Evolutionary conservation across 2,113 vertebrate genomes (phyloP), one percentile per base, ranked within the genome.

Genomic region (Thunnus thynnus): DNA sequence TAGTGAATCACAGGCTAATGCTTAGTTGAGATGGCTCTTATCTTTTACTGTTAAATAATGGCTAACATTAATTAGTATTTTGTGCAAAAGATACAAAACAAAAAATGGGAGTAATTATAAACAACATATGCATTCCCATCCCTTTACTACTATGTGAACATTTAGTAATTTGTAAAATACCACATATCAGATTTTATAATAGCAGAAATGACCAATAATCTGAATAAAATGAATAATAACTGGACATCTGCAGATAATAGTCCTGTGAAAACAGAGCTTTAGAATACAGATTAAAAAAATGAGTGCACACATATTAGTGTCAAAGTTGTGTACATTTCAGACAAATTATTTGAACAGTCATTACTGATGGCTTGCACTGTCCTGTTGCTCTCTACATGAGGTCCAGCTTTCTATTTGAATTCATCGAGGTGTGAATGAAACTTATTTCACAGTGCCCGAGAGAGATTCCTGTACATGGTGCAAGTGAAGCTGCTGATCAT

Each of bases 41-140:
- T 55, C 48, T 64, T 54, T 16, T 20, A 47, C 17, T n/a, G 17
- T 25, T n/a, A 25, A 44, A 48, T 79, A 56, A 75, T 65, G 41
- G 22, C 18, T 25, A 13, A 11, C 3, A 47, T 65, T 30, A 17
- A 50, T 27, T 36, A 51, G 32, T 44, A 52, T 66, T 46, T 4
- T 13, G 52, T 18, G 9, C 30, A 20, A 41, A 54, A 52, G 16
- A 16, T 30, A 48, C 32, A 25, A 9, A 14, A 51, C 11, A 55
- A 57, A 57, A 57, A 25, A 54, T 22, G 2, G 6, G 36, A 41
- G 6, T 7, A 7, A 41, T 41, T 41, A 41, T 22, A 32, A 32
- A 60, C 18, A 44, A 16, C n/a, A 48, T 47, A 48, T 17, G 3
- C 20, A 11, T 2, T 27, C 13, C 22, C 7, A 41, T 36, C 32